Conservation (phyloP, 2,888 invertebrate genomes). For the Troides aeacus region DNA sequence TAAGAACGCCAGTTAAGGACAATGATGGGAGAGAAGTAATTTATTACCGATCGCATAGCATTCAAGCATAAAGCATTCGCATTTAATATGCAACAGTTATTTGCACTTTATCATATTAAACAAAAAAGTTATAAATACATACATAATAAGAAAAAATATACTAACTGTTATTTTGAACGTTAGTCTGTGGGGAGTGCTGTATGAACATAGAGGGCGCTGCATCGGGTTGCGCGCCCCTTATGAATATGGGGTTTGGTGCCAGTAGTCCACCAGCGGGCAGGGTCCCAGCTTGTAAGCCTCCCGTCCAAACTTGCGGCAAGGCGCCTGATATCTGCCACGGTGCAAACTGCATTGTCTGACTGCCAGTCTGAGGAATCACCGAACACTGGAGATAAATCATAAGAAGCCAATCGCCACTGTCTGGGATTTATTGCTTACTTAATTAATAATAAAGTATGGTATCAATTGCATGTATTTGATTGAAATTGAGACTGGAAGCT, state of each 20-base stretch:
- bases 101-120: not conserved
- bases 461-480: too few relatives aligned
- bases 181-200: conserved; percentile 85
- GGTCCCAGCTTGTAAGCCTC: conserved; percentile 83
- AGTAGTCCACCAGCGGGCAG: conserved; percentile 82
- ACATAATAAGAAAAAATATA: conserved; percentile 39
- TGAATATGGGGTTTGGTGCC: conserved; percentile 90
- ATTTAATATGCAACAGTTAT: not conserved
- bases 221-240: conserved; percentile 89
- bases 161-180: conserved; percentile 70
- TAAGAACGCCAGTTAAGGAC: not conserved
- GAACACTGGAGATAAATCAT: conserved; percentile 26
- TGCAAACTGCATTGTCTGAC: conserved; percentile 88
- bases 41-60: not conserved
- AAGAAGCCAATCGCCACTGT: conserved; percentile 18
- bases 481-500: too few relatives aligned
- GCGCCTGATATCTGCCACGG: conserved; percentile 89
- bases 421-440: not conserved
- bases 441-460: not conserved
- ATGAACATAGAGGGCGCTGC: conserved; percentile 87
- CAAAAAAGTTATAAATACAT: not conserved
- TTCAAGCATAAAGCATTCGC: not conserved
- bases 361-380: conserved; percentile 69
- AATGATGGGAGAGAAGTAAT: not conserved
- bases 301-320: conserved; percentile 88